Conservation (phyloP, 2,888 invertebrate species). For the Cheilosia pagana region DNA sequence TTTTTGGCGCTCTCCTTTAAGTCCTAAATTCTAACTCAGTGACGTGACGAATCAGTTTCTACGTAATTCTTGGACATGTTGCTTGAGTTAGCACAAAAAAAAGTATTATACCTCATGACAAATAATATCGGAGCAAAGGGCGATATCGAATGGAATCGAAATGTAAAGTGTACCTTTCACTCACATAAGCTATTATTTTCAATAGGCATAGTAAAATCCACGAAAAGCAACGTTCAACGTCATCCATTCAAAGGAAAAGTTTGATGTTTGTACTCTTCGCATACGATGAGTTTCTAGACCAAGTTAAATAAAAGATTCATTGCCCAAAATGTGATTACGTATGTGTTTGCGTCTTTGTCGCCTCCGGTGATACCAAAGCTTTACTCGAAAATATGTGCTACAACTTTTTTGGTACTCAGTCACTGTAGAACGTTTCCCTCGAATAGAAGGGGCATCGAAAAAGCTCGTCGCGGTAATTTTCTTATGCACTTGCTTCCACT, state of each 20-base stretch:
- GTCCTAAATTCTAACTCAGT: too few relatives aligned
- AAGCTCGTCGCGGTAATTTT: conserved; percentile 60
- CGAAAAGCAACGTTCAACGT: neutral
- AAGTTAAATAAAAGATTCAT: conserved; percentile 29
- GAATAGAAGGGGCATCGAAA: conserved; percentile 56
- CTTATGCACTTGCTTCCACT: conserved; percentile 42
- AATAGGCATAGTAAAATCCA: neutral
- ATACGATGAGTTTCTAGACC: conserved; percentile 25
- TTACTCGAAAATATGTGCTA: conserved; percentile 41
- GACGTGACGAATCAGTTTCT: too few relatives aligned
- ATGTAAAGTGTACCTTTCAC: neutral
- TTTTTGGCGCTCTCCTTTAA: too few relatives aligned
- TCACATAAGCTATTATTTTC: neutral
- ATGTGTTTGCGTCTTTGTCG: conserved; percentile 26
- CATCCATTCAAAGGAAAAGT: conserved; percentile 9
- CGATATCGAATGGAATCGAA: neutral
- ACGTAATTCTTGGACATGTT: too few relatives aligned
- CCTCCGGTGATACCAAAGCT: conserved; percentile 55
- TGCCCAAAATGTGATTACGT: conserved; percentile 54
- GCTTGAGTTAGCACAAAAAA: too few relatives aligned
- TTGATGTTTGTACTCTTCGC: neutral
- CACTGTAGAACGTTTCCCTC: conserved; percentile 62
- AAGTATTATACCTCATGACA: neutral
- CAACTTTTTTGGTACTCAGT: conserved; percentile 68
- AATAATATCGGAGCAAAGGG: neutral